Percentiles rank a stretch among this genome's conserved stretches.
Evolutionary conservation across 2,888 invertebrate genomes (phyloP).

Genomic region (Andrena trimmerana): DNA sequence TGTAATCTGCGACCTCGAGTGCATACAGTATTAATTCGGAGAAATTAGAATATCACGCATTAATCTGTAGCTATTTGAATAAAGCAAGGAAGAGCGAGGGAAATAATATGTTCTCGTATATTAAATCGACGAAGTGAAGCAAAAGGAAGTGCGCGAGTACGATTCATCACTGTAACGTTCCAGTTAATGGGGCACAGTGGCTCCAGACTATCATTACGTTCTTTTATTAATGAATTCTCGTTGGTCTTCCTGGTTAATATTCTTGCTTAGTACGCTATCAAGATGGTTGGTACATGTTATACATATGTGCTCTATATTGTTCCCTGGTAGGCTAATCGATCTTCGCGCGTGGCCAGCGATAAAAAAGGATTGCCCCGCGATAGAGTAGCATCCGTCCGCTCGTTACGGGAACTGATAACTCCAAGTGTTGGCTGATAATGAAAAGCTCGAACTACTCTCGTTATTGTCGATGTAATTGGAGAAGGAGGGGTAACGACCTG

Average conservation of each 20-base stretch:
- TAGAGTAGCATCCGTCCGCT: constrained; percentile 66
- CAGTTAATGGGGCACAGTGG: not conserved
- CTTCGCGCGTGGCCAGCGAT: not conserved
- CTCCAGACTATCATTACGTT: not conserved
- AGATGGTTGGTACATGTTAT: not conserved
- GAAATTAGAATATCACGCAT: no score
- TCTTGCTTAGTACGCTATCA: constrained; percentile 1
- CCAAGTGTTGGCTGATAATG: constrained; percentile 66
- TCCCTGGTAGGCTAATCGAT: constrained; percentile 45
- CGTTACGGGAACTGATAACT: constrained; percentile 63
- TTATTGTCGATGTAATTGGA: no score
- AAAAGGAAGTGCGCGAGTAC: not conserved
- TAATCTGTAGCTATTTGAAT: not conserved
- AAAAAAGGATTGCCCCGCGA: constrained; percentile 53
- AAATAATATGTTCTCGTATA: no score
- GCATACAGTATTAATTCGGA: no score
- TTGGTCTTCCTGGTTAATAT: constrained; percentile 12
- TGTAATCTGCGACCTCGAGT: no score
- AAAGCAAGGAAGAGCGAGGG: no score
- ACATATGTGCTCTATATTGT: constrained; percentile 2
- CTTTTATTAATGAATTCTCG: constrained; percentile 7
- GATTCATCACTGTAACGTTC: not conserved
- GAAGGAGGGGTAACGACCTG: no score
- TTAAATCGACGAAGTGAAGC: not conserved
- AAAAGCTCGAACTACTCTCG: constrained; percentile 45